Conservation (phyloP, 1,140 invertebrate species). For the Holotrichia oblita region DNA sequence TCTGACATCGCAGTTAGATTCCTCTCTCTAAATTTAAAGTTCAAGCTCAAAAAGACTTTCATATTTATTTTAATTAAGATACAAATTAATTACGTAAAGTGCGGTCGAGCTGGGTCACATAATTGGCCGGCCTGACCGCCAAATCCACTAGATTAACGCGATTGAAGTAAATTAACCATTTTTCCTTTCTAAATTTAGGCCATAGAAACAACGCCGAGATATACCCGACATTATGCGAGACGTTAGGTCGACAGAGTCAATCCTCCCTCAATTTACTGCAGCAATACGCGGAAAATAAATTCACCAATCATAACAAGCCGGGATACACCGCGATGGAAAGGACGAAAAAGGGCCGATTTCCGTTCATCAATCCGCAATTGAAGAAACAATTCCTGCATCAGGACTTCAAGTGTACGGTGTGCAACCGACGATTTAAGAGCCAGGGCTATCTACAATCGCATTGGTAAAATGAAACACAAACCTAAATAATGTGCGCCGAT, state of each 20-base stretch:
- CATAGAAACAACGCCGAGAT: constrained; percentile 29
- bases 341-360: constrained; percentile 56
- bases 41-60: too few species aligned
- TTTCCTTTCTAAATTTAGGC: neutral
- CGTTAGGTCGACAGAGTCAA: constrained; percentile 32
- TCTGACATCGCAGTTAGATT: too few species aligned
- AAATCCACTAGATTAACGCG: too few species aligned
- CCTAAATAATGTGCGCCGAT: neutral
- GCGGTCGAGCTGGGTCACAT: too few species aligned
- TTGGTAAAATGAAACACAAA: constrained; percentile 42
- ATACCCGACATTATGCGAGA: constrained; percentile 24
- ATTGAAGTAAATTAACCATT: too few species aligned
- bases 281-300: constrained; percentile 49
- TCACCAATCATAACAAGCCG: constrained; percentile 27
- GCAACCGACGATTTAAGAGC: constrained; percentile 59
- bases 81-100: too few species aligned
- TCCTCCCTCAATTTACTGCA: constrained; percentile 46
- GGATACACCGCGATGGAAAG: constrained; percentile 44
- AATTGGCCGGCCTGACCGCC: too few species aligned
- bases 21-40: too few species aligned
- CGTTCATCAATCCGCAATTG: constrained; percentile 59
- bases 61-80: too few species aligned
- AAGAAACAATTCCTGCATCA: constrained; percentile 58
- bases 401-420: constrained; percentile 58
- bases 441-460: constrained; percentile 59